Conservation (phyloP, 1,140 invertebrate genomes). For the Eciton burchellii region DNA sequence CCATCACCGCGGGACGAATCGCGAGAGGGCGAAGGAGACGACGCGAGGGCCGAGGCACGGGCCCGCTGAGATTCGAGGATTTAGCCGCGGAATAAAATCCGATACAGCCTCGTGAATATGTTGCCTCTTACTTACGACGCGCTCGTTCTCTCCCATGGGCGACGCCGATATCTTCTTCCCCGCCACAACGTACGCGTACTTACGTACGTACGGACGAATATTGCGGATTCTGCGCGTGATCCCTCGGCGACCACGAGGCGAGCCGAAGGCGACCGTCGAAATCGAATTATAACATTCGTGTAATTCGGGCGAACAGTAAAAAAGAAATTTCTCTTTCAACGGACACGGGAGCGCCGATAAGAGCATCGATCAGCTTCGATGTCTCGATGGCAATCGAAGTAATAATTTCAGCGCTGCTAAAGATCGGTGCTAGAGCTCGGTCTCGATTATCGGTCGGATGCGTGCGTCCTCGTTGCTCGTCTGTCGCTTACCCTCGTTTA, state of each 20-base stretch:
- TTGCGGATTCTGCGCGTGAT: conserved; percentile 19
- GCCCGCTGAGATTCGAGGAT: conserved; percentile 72
- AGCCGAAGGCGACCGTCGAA: background rate
- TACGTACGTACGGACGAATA: conserved; percentile 57
- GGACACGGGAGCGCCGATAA: background rate
- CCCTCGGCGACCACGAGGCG: conserved; percentile 24
- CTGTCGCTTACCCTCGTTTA: conserved; percentile 26
- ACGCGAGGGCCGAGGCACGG: conserved; percentile 36
- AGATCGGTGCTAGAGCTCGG: too few species aligned
- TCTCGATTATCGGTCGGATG: conserved; percentile 20
- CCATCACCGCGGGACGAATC: conserved; percentile 33
- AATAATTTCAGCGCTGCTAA: too few species aligned
- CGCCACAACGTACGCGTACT: background rate
- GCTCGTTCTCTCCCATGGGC: conserved; percentile 50
- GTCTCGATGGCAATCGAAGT: background rate
- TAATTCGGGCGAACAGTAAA: background rate
- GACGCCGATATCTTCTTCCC: conserved; percentile 12
- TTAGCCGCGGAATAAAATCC: conserved; percentile 76
- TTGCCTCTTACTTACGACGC: conserved; percentile 33
- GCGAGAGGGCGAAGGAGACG: conserved; percentile 26
- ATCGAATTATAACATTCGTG: background rate
- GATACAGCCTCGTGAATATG: conserved; percentile 76
- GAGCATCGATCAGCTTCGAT: background rate
- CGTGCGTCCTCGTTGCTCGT: conserved; percentile 17
- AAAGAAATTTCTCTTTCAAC: background rate